Conservation (phyloP, 1,140 invertebrate genomes). For the Lethrus apterus region DNA sequence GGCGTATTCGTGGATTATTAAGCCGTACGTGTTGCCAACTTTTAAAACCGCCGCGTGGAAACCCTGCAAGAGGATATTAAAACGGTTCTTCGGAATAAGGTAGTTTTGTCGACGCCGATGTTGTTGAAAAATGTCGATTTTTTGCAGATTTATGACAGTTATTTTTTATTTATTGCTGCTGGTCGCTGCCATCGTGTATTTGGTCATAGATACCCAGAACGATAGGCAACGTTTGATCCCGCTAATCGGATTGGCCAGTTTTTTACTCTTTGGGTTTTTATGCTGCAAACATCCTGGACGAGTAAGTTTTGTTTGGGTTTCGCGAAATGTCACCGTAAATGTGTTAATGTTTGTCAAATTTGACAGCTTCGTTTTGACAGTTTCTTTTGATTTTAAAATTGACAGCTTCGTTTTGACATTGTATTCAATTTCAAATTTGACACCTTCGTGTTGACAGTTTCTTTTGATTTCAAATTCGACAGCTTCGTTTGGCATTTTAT, state of each 20-base stretch:
- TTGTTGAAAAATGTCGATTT: background rate
- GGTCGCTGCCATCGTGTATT: slow-evolving; percentile 46
- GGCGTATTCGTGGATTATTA: slow-evolving; percentile 59
- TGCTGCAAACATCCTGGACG: slow-evolving; percentile 55
- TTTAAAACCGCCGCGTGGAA: slow-evolving; percentile 39
- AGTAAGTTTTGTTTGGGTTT: slow-evolving; percentile 32
- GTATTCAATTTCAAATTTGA: no score
- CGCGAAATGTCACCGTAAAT: background rate
- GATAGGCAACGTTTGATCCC: slow-evolving; percentile 58
- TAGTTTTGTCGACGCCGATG: background rate
- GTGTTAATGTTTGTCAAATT: no score
- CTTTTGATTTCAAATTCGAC: no score
- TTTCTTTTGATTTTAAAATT: no score
- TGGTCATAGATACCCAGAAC: slow-evolving; percentile 56
- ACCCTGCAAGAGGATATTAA: slow-evolving; percentile 18
- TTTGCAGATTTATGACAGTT: slow-evolving; percentile 11
- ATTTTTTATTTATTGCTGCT: slow-evolving; percentile 38
- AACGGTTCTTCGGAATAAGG: background rate
- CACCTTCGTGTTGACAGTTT: no score
- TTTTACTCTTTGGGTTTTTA: slow-evolving; percentile 48
- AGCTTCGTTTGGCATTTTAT: no score
- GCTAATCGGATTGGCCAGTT: slow-evolving; percentile 51
- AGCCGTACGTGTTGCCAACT: slow-evolving; percentile 47
- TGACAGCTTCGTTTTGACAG: no score
- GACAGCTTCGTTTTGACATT: background rate